These are phyloP conservation scores for Rhodeus uyekii DNA, from an alignment of 2,797 vertebrate genomes.

Conservation along the genomic window DNA sequence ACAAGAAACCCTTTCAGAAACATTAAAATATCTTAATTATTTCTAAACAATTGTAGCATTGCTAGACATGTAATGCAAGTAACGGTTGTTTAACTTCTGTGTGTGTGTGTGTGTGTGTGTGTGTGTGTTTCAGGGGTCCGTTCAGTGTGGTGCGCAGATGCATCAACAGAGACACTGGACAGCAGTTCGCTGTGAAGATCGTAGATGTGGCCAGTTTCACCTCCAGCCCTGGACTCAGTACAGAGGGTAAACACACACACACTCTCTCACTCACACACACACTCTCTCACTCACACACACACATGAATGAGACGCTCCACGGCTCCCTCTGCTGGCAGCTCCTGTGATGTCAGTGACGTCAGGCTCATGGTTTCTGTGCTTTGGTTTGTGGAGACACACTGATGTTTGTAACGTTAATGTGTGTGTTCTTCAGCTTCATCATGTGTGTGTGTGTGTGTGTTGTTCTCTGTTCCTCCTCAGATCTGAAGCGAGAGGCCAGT, in stretches of 20 bases:
- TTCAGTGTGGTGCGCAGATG: conserved; percentile 98
- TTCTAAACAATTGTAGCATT: too few species aligned
- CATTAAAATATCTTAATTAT: too few species aligned
- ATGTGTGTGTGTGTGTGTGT: not conserved
- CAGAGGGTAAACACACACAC: conserved; percentile 81
- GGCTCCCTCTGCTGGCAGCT: conserved; percentile 3
- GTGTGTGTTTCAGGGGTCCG: conserved; percentile 84
- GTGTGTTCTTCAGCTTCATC: not conserved
- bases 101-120: conserved; percentile 57
- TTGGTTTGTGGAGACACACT: too few species aligned
- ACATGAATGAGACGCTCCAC: not conserved
- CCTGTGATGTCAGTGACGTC: not conserved
- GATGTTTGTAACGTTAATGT: not conserved
- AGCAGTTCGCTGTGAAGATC: conserved; percentile 98
- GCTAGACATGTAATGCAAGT: too few species aligned
- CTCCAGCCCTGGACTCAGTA: conserved; percentile 98
- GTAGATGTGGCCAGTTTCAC: conserved; percentile 99
- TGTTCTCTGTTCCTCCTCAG: conserved; percentile 65
- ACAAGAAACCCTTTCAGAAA: too few species aligned
- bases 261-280: not conserved
- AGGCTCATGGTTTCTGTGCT: not conserved
- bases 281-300: not conserved
- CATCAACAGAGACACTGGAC: conserved; percentile 97
- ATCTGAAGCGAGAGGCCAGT: conserved; percentile 99
- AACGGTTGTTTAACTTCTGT: not conserved